phyloP scores from a whole-genome alignment of 2,113 vertebrate species.

The Oryzias melastigma region DNA sequence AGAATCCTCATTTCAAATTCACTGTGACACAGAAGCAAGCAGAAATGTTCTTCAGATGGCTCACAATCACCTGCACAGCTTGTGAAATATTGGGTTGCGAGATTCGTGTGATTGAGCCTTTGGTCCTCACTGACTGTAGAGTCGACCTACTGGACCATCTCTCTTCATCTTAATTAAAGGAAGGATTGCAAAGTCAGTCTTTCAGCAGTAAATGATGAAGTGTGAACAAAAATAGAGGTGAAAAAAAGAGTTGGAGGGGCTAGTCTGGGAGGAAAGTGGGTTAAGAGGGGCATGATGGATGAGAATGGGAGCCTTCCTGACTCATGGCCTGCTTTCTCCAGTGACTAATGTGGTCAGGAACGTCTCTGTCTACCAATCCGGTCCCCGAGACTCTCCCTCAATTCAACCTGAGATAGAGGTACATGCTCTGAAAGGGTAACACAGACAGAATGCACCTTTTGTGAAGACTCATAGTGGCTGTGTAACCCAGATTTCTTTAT shows the following conservation, averaged over 20 bases:
- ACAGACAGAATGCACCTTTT: slow-evolving; percentile 3
- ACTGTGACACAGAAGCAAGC: slow-evolving; percentile 7
- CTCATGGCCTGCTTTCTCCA: slow-evolving; percentile 53
- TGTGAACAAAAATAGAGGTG: slow-evolving; percentile 40
- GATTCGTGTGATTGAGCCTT: too few species aligned
- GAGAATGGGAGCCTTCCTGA: slow-evolving; percentile 55
- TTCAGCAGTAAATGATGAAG: slow-evolving; percentile 38
- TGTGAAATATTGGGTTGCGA: too few species aligned
- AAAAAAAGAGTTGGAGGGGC: slow-evolving; percentile 37
- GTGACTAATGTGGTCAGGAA: slow-evolving; percentile 55
- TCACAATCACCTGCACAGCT: too few species aligned
- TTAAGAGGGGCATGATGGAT: slow-evolving; percentile 68
- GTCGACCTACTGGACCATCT: not conserved
- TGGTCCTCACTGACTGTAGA: too few species aligned
- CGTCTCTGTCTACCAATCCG: slow-evolving; percentile 37
- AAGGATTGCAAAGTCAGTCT: slow-evolving; percentile 26
- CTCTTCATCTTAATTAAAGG: slow-evolving; percentile 36
- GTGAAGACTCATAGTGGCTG: slow-evolving; percentile 11
- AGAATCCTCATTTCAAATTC: slow-evolving; percentile 27
- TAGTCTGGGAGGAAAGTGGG: slow-evolving; percentile 57
- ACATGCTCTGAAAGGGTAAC: slow-evolving; percentile 1
- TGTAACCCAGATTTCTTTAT: too few species aligned
- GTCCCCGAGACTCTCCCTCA: slow-evolving; percentile 5
- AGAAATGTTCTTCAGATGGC: slow-evolving; percentile 3
- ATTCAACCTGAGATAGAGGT: slow-evolving; percentile 38